These are phyloP conservation scores for Neocloeon triangulifer DNA, from an alignment of 1,140 invertebrate species.

Conservation along the genomic window DNA sequence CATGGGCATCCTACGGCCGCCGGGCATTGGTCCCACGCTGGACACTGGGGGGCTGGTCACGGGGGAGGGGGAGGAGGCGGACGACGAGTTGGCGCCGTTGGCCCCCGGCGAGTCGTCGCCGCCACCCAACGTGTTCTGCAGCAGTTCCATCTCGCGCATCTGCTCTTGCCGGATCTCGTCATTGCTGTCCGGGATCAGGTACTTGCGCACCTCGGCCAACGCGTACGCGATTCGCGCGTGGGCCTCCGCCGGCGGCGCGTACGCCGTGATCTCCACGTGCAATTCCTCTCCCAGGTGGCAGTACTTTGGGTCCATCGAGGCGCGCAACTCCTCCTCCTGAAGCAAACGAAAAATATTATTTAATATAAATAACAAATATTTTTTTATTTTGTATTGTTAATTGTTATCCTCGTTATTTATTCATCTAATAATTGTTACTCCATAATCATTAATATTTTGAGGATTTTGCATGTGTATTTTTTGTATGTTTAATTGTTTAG, in stretches of 20 bases:
- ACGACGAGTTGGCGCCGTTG: slow-evolving; percentile 20
- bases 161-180: slow-evolving; percentile 62
- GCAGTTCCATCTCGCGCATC: slow-evolving; percentile 41
- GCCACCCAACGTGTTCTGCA: slow-evolving; percentile 8
- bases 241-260: slow-evolving; percentile 73
- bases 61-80: no score
- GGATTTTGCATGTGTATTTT: no score
- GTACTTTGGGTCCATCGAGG: slow-evolving; percentile 74
- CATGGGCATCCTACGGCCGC: no score
- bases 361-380: no score
- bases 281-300: slow-evolving; percentile 79
- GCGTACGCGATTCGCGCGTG: slow-evolving; percentile 79
- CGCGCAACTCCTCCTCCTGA: slow-evolving; percentile 71
- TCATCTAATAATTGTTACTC: no score
- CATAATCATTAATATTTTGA: no score
- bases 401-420: no score
- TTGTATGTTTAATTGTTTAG: no score
- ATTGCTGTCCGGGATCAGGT: slow-evolving; percentile 25
- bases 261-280: slow-evolving; percentile 77
- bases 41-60: no score
- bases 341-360: slow-evolving; percentile 12
- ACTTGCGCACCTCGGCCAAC: slow-evolving; percentile 40
- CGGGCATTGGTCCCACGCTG: no score
- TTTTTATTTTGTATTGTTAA: no score
- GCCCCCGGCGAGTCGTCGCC: slow-evolving; percentile 12